Conservation (phyloP, 2,113 vertebrate genomes). For the Microcebus murinus region DNA sequence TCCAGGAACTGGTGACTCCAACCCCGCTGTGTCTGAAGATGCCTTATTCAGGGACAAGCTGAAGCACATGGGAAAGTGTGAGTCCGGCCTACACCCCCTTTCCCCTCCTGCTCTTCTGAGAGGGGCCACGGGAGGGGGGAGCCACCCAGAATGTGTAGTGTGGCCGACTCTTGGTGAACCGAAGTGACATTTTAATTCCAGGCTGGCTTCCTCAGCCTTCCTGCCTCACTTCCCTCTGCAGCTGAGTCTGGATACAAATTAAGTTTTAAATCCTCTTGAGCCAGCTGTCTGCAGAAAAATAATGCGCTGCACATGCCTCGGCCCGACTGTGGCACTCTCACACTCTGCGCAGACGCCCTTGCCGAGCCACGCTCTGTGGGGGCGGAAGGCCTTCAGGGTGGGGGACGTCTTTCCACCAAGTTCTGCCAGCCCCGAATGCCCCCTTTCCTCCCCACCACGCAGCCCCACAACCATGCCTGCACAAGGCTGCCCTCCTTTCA, state of each 20-base stretch:
- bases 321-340: not conserved
- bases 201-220: slow-evolving; percentile 43
- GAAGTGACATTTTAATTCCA: slow-evolving; percentile 62
- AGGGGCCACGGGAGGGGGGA: not conserved
- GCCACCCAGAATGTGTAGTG: not conserved
- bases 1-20: slow-evolving; percentile 85
- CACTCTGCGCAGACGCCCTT: not conserved
- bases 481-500: not conserved
- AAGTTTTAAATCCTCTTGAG: slow-evolving; percentile 76
- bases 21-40: slow-evolving; percentile 91
- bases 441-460: not conserved
- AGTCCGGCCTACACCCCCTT: slow-evolving; percentile 73
- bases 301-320: not conserved
- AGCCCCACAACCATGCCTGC: not conserved
- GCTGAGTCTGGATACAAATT: slow-evolving; percentile 74
- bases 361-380: not conserved
- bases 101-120: not conserved
- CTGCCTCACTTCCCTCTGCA: slow-evolving; percentile 57
- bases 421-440: not conserved
- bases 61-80: slow-evolving; percentile 99
- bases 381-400: not conserved
- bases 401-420: not conserved
- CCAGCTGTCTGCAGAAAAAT: slow-evolving; percentile 72
- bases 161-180: slow-evolving; percentile 47
- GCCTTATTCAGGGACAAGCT: slow-evolving; percentile 98